Base-by-base conservation (phyloP, 2,797 vertebrate species). In the Sebastes variabilis region DNA sequence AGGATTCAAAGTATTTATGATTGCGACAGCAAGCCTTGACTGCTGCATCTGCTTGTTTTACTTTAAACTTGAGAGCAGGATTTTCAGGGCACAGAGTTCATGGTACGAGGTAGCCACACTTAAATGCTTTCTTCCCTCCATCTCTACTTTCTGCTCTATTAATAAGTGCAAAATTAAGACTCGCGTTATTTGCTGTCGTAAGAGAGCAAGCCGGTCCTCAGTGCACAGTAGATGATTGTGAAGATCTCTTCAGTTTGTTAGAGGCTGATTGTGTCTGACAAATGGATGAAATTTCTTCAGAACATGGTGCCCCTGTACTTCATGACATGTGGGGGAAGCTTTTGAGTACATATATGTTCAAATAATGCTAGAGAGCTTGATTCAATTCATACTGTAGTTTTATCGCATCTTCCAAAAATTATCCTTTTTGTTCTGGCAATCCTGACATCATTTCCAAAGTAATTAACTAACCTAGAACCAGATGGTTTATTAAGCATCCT, bases 1-100 rank as follows among this genome's bases (percentile, higher is more conserved):
- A 58, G 66, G 79, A 67, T 52, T 36, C 24, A 49, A 81, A 66
- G 68, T 56, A 72, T 46, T 61, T 76, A 52, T 72, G 86, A 88
- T 81, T 82, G 72, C 22, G 27, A 75, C 77, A 68, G 76, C 79
- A 58, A 56, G 14, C 24, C 36, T 74, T 14, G 27, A 2, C 49
- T 69, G 20, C 60, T 62, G 46, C 56, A 20, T 79, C 72, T 29
- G 74, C 66, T 27, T 32, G 75, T 67, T 84, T 81, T 20, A 65
- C 46, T 46, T 67, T 46, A 25, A 46, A 49, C 36, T 27, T 25
- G 42, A 79, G 55, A n/a, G 22, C 68, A 73, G 58, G 32, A 66
- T 62, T 71, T 79, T 25, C 30, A 68, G 60, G 76, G 58, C 54
- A 24, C 78, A 4, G 55, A 72, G 77, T 87, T 82, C 70, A 80